Base-by-base conservation (phyloP, 2,797 vertebrate species). In the Crenuchus spilurus region DNA sequence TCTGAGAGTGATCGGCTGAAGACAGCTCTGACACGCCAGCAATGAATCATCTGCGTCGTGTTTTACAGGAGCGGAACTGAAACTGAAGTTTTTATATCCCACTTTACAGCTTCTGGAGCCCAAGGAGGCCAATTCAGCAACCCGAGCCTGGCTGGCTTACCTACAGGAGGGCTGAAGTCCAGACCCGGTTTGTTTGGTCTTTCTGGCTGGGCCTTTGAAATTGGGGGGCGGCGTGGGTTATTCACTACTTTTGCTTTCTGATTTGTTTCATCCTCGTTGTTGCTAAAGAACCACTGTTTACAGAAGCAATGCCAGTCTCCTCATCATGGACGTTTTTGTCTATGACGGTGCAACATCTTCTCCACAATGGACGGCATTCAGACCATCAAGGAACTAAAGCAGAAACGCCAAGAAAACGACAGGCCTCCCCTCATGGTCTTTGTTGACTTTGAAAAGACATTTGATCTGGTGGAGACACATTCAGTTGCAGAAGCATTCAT, bases 31-130 rank as follows among this genome's bases (percentile, higher is more conserved):
- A 80, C 75, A 80, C 28, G 33, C 62, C 55, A 84, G 46, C 65
- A 62, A 75, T 84, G 74, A 82, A 82, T 87, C 75, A 79, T 54
- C 28, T 1, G 3, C 44, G 11, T 63, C 7, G 44, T 78, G 57
- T 76, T 85, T 87, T 83, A 86, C 72, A 83, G 78, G 78, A 73
- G 48, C 62, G 26, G 41, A 78, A 79, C 49, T 76, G 67, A 83
- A 37, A 69, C 0, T 39, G 60, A 68, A 70, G 61, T 71, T 79
- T 74, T 55, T 69, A 72, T 77, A 81, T 78, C 54, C 16, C 30
- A 72, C 74, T 86, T 84, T 85, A 85, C 55, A 20, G 63, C 63
- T 58, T 30, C 77, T 84, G 87, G 79, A 88, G 70, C 18, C 31
- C 41, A 66, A 84, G 54, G 75, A 57, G 37, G 57, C 72, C 70